Conservation (phyloP, 2,888 invertebrate genomes). For the Fragum sueziense region DNA sequence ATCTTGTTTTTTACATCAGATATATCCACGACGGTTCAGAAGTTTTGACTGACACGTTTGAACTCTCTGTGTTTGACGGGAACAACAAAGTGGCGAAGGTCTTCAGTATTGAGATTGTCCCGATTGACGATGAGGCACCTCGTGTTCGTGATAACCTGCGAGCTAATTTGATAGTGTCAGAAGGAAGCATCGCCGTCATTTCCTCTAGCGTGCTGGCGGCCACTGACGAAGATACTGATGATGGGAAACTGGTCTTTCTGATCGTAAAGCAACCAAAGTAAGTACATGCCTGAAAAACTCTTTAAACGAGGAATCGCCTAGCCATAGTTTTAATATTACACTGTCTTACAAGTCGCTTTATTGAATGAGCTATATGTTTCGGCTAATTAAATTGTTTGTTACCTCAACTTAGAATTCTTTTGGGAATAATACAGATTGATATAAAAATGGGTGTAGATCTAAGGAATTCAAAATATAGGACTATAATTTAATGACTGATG, state of each 20-base stretch:
- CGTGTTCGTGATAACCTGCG: conserved; percentile 73
- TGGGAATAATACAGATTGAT: too few relatives aligned
- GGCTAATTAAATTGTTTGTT: too few relatives aligned
- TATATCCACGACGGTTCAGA: conserved; percentile 82
- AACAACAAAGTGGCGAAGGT: conserved; percentile 78
- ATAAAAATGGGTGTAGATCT: too few relatives aligned
- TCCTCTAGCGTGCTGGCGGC: conserved; percentile 79
- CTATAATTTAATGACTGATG: too few relatives aligned
- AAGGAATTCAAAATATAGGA: too few relatives aligned
- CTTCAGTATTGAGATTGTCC: conserved; percentile 77
- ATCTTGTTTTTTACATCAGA: too few relatives aligned
- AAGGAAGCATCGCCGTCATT: conserved; percentile 77
- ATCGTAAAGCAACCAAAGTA: conserved; percentile 78
- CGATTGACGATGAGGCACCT: conserved; percentile 79
- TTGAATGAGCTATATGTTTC: too few relatives aligned
- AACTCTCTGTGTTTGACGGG: conserved; percentile 79
- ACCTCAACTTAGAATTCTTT: too few relatives aligned
- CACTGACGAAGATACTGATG: conserved; percentile 80
- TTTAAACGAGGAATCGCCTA: too few relatives aligned
- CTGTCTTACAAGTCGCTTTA: too few relatives aligned
- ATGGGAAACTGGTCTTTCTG: conserved; percentile 76
- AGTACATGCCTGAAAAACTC: too few relatives aligned
- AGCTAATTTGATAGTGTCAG: conserved; percentile 77
- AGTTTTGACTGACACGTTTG: conserved; percentile 76
- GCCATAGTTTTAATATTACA: too few relatives aligned